Evolutionary conservation across 2,113 vertebrate species (phyloP), one percentile per base, ranked within the genome.

Genomic region (Oplegnathus fasciatus): DNA sequence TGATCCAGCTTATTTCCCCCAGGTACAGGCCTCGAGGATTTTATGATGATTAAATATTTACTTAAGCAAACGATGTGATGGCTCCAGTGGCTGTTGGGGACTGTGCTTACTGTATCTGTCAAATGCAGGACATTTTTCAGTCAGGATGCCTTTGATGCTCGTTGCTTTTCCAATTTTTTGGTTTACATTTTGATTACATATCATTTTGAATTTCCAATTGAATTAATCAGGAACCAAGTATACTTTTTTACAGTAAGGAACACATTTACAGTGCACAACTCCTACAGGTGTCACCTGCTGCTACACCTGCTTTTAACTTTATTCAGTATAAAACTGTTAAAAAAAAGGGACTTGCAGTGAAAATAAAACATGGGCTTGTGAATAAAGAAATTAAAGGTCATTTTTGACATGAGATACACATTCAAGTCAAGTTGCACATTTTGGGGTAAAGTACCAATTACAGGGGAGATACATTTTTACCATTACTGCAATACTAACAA

Each of bases 21-120:
- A 64, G 74, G 46, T 77, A n/a, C 32, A 75, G 6, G 44, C 7
- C 26, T 70, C 9, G 3, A 55, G 42, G n/a, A 13, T 14, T 15
- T 68, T 50, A 67, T 28, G 26, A 9, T 22, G 9, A 2, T 26
- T 60, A 3, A 61, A 83, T 80, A 61, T 68, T 74, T 57, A 24
- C 17, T 14, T 75, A 48, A 67, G 0, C 40, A 58, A 46, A 66
- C 24, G 7, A 37, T 8, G 5, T 50, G 9, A 37, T 26, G 22
- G 3, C 18, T 18, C 22, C 22, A 3, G 30, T 44, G 37, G 4
- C 75, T 34, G 20, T 17, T 24, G 50, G 26, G 8, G 6, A 34
- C n/a, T n/a, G 4, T 6, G 22, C 40, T 28, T 28, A 13, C 0
- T 10, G 30, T 65, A 2, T 50, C 37, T 52, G 8, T 48, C 44